Evolutionary conservation across 2,888 invertebrate species (phyloP), one percentile per base, ranked within the genome.

Genomic region (Melinaea marsaeus): DNA sequence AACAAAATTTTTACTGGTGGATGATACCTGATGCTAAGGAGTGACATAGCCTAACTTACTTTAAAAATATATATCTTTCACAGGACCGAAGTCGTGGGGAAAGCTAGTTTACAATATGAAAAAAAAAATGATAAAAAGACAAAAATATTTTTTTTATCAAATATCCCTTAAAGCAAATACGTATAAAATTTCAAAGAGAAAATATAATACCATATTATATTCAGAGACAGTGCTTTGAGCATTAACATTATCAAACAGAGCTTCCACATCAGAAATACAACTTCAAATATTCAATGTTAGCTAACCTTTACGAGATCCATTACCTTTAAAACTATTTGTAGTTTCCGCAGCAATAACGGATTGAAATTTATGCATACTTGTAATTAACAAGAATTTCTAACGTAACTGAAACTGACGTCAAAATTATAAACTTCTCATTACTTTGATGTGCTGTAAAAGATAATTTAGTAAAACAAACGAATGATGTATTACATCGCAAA

Each of bases 251-350:
- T 51, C 51, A 51, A 51, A 32, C 32, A 51, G 32, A 48, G 5
- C 42, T 42, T 42, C 51, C 51, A 51, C 7, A 32, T 51, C 32
- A 51, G 51, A 51, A 48, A 51, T 51, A 32, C 51, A 32, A 51
- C 51, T 51, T 51, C 51, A 51, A 51, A 51, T 51, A 51, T 51
- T 51, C 51, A 51, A 51, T 51, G 32, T 32, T 51, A 9, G 11
- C 9, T 51, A 51, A 51, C 51, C 32, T 51, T 32, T 51, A 22
- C 51, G 2, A 32, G n/a, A 51, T 51, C 51, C 32, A 32, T 51
- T 32, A 11, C 51, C 51, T 32, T 51, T 51, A 51, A 51, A 51
- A 32, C 32, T 7, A 32, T 32, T 51, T 3, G 22, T 51, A 51
- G 51, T 51, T 51, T 11, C 22, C 32, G 32, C 2, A 51, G 32